phyloP scores from a whole-genome alignment of 2,797 vertebrate species.

The Parotocinclus haroldoi region DNA sequence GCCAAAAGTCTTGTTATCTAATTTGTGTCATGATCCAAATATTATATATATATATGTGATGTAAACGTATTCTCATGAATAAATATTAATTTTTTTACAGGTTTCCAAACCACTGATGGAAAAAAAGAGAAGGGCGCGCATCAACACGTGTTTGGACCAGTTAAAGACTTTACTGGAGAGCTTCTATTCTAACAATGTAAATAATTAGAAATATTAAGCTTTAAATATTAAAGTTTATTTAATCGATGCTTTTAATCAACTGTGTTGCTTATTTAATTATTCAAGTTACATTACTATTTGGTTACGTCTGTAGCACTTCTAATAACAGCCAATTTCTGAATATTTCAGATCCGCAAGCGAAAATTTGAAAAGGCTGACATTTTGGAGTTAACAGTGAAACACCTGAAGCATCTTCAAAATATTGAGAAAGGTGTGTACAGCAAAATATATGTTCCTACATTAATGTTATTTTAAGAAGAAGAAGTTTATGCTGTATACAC shows the following conservation, averaged over 20 bases:
- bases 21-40: no score
- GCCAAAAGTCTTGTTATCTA: no score
- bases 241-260: no score
- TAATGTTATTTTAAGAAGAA: no score
- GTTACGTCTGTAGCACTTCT: no score
- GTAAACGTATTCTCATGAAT: not conserved
- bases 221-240: no score
- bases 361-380: constrained; percentile 90
- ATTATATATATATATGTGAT: not conserved
- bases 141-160: constrained; percentile 84
- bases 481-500: no score
- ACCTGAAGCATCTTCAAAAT: constrained; percentile 79
- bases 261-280: not conserved
- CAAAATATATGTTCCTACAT: no score
- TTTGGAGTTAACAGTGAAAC: constrained; percentile 86
- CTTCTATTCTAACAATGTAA: constrained; percentile 80
- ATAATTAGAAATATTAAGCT: no score
- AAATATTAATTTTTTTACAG: constrained; percentile 51
- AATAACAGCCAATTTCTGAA: not conserved
- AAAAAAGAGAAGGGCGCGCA: constrained; percentile 84
- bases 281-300: not conserved
- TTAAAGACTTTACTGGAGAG: constrained; percentile 78
- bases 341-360: constrained; percentile 79
- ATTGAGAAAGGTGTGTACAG: constrained; percentile 69
- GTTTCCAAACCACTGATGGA: constrained; percentile 90